A percentile compares a stretch with the other conserved stretches of the same genome.
These are phyloP conservation scores for Protobothrops mucrosquamatus DNA, from an alignment of 2,113 vertebrate genomes.

Conservation along the genomic window DNA sequence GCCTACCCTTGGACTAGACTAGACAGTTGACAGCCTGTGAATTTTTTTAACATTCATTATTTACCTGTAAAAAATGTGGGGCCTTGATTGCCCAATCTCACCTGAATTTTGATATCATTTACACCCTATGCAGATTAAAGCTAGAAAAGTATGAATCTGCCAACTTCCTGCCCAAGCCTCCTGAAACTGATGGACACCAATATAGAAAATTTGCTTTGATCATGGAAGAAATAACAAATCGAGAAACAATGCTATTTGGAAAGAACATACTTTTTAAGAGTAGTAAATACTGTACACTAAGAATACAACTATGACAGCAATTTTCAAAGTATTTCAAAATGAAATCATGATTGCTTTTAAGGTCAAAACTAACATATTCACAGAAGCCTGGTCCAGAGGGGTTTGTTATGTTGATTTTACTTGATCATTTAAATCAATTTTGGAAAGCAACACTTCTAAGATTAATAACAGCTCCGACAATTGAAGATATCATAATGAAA, in stretches of 20 bases:
- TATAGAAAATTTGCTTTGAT: neutral
- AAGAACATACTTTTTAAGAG: constrained; percentile 37
- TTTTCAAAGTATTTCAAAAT: constrained; percentile 22
- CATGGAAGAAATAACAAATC: neutral
- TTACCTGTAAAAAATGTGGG: neutral
- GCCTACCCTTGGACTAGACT: no score
- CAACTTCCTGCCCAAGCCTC: neutral
- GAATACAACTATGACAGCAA: neutral
- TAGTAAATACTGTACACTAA: neutral
- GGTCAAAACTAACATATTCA: constrained; percentile 11
- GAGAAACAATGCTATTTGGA: neutral
- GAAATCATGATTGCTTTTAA: constrained; percentile 9
- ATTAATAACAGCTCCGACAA: constrained; percentile 16
- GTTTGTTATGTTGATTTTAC: constrained; percentile 9
- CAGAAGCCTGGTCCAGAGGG: constrained; percentile 35
- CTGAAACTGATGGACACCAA: neutral
- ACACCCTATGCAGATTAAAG: neutral
- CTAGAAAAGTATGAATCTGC: neutral
- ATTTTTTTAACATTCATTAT: neutral
- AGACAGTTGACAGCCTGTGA: neutral
- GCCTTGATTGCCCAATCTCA: neutral
- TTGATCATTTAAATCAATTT: constrained; percentile 40
- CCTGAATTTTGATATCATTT: neutral
- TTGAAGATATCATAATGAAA: constrained; percentile 1
- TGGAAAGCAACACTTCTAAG: neutral